A percentile compares a stretch with the other conserved stretches of the same genome.
phyloP scores from a whole-genome alignment of 2,113 vertebrate genomes.

The Heterochromis multidens region DNA sequence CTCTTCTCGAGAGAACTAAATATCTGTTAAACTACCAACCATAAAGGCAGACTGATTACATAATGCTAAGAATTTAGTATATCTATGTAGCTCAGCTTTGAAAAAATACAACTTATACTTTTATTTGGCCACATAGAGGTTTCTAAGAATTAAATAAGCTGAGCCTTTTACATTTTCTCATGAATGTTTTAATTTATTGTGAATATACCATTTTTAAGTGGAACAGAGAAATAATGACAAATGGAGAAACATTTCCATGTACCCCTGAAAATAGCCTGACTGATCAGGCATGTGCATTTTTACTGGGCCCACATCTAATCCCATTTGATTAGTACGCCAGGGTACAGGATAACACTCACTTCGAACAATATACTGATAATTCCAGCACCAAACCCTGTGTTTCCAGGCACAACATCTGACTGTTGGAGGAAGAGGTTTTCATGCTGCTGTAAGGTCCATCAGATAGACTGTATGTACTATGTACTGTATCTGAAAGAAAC shows the following conservation, averaged over 20 bases:
- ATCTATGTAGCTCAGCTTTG: not conserved
- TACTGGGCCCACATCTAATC: not conserved
- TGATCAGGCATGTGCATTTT: not conserved
- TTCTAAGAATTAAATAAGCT: not conserved
- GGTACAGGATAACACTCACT: not conserved
- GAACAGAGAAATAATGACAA: not conserved
- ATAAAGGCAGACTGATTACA: not conserved
- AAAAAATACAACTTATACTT: not conserved
- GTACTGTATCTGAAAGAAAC: not conserved
- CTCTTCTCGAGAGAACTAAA: not conserved
- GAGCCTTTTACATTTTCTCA: not conserved
- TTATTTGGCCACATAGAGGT: not conserved
- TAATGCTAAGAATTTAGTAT: not conserved
- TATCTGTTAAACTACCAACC: not conserved
- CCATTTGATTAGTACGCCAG: not conserved
- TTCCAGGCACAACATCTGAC: not conserved
- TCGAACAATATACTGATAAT: not conserved
- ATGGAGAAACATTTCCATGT: not conserved
- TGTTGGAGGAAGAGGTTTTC: not conserved
- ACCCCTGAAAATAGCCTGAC: not conserved
- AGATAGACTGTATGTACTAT: not conserved
- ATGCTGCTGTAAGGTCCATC: not conserved
- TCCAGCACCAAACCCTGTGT: not conserved
- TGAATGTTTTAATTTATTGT: not conserved
- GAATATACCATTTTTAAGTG: not conserved